phyloP scores from a whole-genome alignment of 2,797 vertebrate genomes.

The Microctenopoma lineatum region DNA sequence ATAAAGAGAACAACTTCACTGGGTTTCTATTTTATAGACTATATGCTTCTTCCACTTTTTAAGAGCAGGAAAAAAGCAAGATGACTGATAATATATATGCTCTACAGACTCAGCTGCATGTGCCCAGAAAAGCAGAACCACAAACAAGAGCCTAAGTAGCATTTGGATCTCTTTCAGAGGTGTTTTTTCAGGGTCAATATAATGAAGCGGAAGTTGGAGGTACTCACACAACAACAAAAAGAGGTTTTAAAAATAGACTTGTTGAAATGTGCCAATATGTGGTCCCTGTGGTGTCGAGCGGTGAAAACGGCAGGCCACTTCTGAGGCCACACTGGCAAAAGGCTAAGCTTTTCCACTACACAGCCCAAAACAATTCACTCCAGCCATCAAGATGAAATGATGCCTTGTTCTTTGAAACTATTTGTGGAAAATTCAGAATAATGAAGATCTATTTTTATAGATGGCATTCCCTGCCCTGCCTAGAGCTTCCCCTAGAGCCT shows the following conservation, averaged over 20 bases:
- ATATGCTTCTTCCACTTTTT: constrained; percentile 51
- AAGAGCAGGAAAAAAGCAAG: constrained; percentile 35
- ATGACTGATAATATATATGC: constrained; percentile 62
- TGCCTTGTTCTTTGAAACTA: constrained; percentile 83
- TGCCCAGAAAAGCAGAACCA: constrained; percentile 74
- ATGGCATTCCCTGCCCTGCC: constrained; percentile 81
- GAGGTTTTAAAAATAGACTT: constrained; percentile 74
- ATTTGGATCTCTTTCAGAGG: constrained; percentile 70
- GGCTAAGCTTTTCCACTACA: constrained; percentile 79
- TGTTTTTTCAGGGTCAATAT: constrained; percentile 78
- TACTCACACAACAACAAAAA: constrained; percentile 78
- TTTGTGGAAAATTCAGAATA: constrained; percentile 83
- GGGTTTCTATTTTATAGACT: constrained; percentile 63
- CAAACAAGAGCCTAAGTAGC: constrained; percentile 67
- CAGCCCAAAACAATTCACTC: constrained; percentile 81
- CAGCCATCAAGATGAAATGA: constrained; percentile 82
- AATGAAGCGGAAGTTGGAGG: constrained; percentile 79
- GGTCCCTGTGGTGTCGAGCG: constrained; percentile 78
- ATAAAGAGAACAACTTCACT: constrained; percentile 52
- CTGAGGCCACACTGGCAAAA: constrained; percentile 75
- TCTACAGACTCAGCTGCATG: constrained; percentile 47
- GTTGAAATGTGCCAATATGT: constrained; percentile 82
- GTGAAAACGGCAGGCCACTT: constrained; percentile 78
- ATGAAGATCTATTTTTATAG: constrained; percentile 82
- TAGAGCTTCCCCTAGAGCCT: constrained; percentile 42